These are phyloP conservation scores for Pantherophis vulpinus DNA, from an alignment of 2,797 vertebrate genomes.

Conservation along the genomic window DNA sequence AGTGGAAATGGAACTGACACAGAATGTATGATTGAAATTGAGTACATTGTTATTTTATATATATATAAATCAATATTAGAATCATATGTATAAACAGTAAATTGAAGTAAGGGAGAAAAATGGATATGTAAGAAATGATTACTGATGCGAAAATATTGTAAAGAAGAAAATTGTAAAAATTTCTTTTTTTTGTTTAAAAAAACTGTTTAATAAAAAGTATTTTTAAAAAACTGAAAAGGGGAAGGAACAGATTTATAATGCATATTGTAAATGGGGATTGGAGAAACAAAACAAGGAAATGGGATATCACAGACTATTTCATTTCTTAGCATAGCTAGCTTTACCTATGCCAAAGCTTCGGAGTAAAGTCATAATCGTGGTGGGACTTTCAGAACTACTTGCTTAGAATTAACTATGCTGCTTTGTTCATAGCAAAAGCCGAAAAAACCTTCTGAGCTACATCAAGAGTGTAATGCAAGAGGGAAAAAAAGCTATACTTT, in stretches of 20 bases:
- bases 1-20: too few species aligned
- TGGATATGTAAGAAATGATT: too few species aligned
- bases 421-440: neutral
- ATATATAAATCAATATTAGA: too few species aligned
- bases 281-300: neutral
- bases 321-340: neutral
- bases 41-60: too few species aligned
- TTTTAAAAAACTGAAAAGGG: neutral
- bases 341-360: neutral
- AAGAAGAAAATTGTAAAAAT: too few species aligned
- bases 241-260: neutral
- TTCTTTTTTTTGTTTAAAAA: too few species aligned
- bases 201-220: too few species aligned
- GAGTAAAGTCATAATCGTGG: neutral
- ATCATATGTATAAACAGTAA: too few species aligned
- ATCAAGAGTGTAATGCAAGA: neutral
- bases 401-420: neutral
- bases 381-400: neutral
- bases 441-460: neutral
- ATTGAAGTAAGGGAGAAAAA: too few species aligned
- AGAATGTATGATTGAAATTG: too few species aligned
- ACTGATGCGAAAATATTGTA: too few species aligned
- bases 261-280: neutral
- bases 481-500: neutral
- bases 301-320: neutral